A percentile compares a stretch with the other conserved stretches of the same genome.
Evolutionary conservation across 2,888 invertebrate species (phyloP).

Genomic region (Hemicrepidius hirtus): DNA sequence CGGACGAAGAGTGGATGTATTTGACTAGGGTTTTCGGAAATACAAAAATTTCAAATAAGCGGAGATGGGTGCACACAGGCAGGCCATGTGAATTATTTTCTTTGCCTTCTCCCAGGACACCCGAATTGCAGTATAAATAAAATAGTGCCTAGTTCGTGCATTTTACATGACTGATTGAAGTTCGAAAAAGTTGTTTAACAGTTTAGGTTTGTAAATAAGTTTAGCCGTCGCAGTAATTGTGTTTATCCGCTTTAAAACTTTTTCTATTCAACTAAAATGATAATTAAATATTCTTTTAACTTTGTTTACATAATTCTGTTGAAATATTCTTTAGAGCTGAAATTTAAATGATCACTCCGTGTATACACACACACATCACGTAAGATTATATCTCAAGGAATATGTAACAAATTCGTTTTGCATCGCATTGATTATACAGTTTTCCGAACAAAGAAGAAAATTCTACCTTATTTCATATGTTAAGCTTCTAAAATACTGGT

Average conservation of each 20-base stretch:
- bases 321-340: too few species aligned
- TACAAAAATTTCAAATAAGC: not conserved
- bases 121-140: conserved; percentile 16
- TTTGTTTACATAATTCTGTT: too few species aligned
- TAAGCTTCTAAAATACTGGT: not conserved
- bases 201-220: not conserved
- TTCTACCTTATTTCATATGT: not conserved
- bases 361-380: too few species aligned
- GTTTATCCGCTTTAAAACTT: too few species aligned
- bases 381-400: too few species aligned
- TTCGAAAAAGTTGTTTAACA: not conserved
- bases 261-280: too few species aligned
- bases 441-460: too few species aligned
- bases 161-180: conserved; percentile 14
- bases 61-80: not conserved
- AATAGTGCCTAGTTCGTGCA: not conserved
- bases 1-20: not conserved
- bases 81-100: conserved; percentile 3
- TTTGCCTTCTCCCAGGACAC: not conserved
- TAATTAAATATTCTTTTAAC: too few species aligned
- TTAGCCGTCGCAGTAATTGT: not conserved
- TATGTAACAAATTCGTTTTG: too few species aligned
- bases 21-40: not conserved
- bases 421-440: too few species aligned
- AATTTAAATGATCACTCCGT: too few species aligned